These are phyloP conservation scores for Acronicta psi DNA, from an alignment of 2,888 invertebrate species.

Conservation along the genomic window DNA sequence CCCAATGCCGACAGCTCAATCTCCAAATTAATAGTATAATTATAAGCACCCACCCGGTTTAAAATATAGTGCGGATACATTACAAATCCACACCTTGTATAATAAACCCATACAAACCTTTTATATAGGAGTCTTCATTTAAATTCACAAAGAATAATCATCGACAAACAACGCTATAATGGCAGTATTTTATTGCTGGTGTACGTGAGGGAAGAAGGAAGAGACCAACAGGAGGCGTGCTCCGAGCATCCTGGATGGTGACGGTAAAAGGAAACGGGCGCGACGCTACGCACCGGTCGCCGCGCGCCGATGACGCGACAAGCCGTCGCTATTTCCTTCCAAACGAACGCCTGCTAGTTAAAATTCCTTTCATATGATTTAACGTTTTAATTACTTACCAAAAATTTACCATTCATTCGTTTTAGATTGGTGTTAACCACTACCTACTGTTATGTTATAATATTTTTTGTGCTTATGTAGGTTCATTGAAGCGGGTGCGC, in stretches of 20 bases:
- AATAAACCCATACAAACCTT: constrained; percentile 1
- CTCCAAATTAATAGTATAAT: no score
- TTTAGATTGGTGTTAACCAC: no score
- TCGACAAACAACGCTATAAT: constrained; percentile 19
- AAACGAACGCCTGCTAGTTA: constrained; percentile 25
- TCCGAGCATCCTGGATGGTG: constrained; percentile 74
- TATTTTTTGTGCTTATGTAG: no score
- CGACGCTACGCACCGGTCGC: constrained; percentile 48
- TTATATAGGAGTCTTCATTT: constrained; percentile 3
- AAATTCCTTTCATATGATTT: constrained; percentile 27
- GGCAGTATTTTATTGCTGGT: constrained; percentile 43
- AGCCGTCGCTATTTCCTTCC: constrained; percentile 53
- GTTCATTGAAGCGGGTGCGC: no score
- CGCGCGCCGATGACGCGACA: constrained; percentile 47
- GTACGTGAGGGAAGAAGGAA: constrained; percentile 70
- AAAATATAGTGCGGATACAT: no score
- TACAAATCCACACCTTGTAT: no score
- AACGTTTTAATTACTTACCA: background rate
- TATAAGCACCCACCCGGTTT: no score
- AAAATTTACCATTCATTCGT: no score
- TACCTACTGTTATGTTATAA: no score
- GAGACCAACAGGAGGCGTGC: constrained; percentile 66
- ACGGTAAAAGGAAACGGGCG: constrained; percentile 69
- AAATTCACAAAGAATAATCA: constrained; percentile 25
- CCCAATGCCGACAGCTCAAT: no score